Base-by-base conservation (phyloP, 2,797 vertebrate genomes). In the Acanthurus lineatus region DNA sequence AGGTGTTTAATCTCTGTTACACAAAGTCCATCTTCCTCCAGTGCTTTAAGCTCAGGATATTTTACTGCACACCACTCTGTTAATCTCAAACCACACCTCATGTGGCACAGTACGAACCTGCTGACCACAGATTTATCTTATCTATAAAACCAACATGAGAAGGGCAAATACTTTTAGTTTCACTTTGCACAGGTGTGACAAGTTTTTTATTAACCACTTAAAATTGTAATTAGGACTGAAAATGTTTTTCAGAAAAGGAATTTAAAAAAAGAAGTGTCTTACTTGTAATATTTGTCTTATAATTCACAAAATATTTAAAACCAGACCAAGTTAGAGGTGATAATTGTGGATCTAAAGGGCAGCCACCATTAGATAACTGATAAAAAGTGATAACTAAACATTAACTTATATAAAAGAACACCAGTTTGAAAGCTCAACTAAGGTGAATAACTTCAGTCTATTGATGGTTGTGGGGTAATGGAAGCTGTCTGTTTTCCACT, bases 111-210 rank as follows among this genome's bases (percentile, higher is more conserved):
- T 20, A 51, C 9, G 17, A 76, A 76, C 53, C 8, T 16, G 17
- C 25, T 51, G 71, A 69, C 68, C 47, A 0, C 4, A 0, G 9
- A 2, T 63, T 75, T 49, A 76, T 67, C 66, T 78, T 64, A 78
- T 77, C 56, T 72, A 1, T 16, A 9, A 51, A 7, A 62, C 42
- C 60, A 75, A 28, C 73, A 40, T 1, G 17, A 61, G 3, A 69
- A 22, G 2, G 35, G 40, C 51, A 25, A 88, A 76, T 58, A 51
- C 62, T 72, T 72, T 76, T 45, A 19, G 47, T 76, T 87, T 87
- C 70, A 47, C 59, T 76, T 80, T 82, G 53, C 4, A 58, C n/a
- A 44, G 15, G 7, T 0, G n/a, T 22, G 5, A 64, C 35, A 10
- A 20, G 19, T 25, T 42, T 25, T 25, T 25, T 25, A 25, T 25